Evolutionary conservation across 2,888 invertebrate genomes (phyloP).

Genomic region (Erannis defoliaria): DNA sequence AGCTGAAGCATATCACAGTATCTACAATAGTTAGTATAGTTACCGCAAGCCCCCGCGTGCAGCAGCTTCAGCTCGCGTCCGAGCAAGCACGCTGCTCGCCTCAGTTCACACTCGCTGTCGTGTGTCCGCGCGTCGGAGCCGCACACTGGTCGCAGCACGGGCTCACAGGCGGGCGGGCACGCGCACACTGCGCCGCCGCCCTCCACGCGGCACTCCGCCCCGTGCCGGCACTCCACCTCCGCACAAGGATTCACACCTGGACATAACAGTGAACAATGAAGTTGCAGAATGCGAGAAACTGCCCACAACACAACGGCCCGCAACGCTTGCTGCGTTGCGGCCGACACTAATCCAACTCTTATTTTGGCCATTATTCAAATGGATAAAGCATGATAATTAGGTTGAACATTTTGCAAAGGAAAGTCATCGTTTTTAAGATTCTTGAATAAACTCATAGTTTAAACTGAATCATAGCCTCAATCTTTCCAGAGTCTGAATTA

Average conservation of each 20-base stretch:
- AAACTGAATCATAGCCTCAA: too few relatives aligned
- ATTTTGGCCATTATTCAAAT: too few relatives aligned
- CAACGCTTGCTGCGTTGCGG: too few relatives aligned
- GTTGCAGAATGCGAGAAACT: too few relatives aligned
- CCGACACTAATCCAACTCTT: too few relatives aligned
- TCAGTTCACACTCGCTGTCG: slow-evolving; percentile 93
- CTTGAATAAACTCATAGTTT: too few relatives aligned
- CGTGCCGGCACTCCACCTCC: slow-evolving; percentile 91
- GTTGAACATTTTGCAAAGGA: too few relatives aligned
- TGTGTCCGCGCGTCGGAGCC: slow-evolving; percentile 94
- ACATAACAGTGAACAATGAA: neutral
- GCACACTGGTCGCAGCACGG: slow-evolving; percentile 93
- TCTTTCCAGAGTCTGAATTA: too few relatives aligned
- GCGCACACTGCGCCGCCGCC: slow-evolving; percentile 92
- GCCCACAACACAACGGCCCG: too few relatives aligned
- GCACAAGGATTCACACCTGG: slow-evolving; percentile 94
- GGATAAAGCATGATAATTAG: too few relatives aligned
- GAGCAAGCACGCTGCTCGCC: slow-evolving; percentile 89
- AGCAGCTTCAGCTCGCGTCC: slow-evolving; percentile 78
- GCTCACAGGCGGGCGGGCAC: slow-evolving; percentile 93
- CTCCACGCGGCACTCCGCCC: slow-evolving; percentile 94
- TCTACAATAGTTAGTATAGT: slow-evolving; percentile 26
- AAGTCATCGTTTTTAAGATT: too few relatives aligned
- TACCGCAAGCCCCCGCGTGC: slow-evolving; percentile 83
- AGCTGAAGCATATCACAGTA: too few relatives aligned